Conservation (phyloP, 2,113 vertebrate species). For the Xiphophorus hellerii region DNA sequence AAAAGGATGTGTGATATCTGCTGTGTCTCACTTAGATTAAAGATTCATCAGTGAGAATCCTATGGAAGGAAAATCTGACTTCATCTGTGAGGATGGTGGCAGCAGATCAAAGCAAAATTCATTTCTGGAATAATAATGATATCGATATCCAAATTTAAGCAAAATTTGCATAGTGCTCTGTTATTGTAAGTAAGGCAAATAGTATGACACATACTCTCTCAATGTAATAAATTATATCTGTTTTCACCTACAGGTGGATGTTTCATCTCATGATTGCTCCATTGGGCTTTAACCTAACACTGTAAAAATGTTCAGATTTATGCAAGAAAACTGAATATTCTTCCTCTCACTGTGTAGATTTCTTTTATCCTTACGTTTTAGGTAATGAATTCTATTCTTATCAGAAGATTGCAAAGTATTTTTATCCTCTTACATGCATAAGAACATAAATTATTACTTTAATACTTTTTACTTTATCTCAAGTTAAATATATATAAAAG, state of each 20-base stretch:
- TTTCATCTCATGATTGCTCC: too few relatives aligned
- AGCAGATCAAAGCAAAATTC: background rate
- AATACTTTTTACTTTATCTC: background rate
- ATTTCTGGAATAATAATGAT: background rate
- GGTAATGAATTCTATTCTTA: background rate
- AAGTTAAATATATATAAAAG: background rate
- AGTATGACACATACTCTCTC: too few relatives aligned
- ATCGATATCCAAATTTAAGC: too few relatives aligned
- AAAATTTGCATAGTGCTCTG: too few relatives aligned
- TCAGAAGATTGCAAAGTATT: constrained; percentile 17
- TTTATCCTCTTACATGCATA: constrained; percentile 3
- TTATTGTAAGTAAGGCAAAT: too few relatives aligned
- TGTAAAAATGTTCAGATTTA: too few relatives aligned
- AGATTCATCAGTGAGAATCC: background rate
- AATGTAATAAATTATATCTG: too few relatives aligned
- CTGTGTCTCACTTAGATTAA: constrained; percentile 19
- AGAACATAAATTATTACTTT: background rate
- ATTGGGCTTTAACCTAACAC: too few relatives aligned
- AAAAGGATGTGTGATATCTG: constrained; percentile 32
- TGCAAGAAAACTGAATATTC: too few relatives aligned
- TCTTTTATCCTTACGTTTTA: too few relatives aligned
- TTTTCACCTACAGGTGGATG: too few relatives aligned
- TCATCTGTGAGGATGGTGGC: background rate
- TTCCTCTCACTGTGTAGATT: too few relatives aligned
- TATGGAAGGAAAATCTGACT: background rate